Evolutionary conservation across 2,888 invertebrate species (phyloP), one percentile per base, ranked within the genome.

Genomic region (Zelleria hepariella): DNA sequence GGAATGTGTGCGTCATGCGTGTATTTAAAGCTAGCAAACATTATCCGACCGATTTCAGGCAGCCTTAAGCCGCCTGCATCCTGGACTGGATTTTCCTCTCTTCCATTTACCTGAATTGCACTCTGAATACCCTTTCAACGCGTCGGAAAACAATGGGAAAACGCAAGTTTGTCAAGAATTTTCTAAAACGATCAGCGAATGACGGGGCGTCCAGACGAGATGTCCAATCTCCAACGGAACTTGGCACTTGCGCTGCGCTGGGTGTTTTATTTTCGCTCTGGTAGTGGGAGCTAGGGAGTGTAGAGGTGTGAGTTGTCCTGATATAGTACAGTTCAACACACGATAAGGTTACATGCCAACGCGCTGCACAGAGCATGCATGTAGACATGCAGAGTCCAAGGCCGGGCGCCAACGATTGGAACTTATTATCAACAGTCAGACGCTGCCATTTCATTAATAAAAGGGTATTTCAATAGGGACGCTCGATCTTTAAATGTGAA

Each of bases 281-380:
- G 26, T 49, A 27, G n/a, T 51, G 60, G 24, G 24, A 55, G 57
- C 52, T 48, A 32, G 24, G 48, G 25, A n/a, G 32, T 25, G 18
- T 27, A 56, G 42, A 55, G 47, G 18, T 49, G 54, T 24, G 51
- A 7, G 49, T 23, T 32, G 60, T 52, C 27, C 58, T 59, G 52
- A 61, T 58, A 56, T 51, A 60, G 77, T 72, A 66, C 78, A 82
- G 87, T 87, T 88, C 87, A 87, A 86, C 85, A 87, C 69, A 88
- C 87, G 87, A 88, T 87, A 88, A 88, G 79, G 77, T 75, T 75
- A 76, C n/a, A 76, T 75, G 75, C 77, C 77, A 77, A 68, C 72
- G n/a, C n/a, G n/a, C 74, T 68, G 74, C 21, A 56, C 57, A 32
- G n/a, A 26, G 23, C 67, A 68, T 73, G 74, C 77, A 65, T 71